Base-by-base conservation (phyloP, 2,797 vertebrate genomes). In the Streptopelia turtur region DNA sequence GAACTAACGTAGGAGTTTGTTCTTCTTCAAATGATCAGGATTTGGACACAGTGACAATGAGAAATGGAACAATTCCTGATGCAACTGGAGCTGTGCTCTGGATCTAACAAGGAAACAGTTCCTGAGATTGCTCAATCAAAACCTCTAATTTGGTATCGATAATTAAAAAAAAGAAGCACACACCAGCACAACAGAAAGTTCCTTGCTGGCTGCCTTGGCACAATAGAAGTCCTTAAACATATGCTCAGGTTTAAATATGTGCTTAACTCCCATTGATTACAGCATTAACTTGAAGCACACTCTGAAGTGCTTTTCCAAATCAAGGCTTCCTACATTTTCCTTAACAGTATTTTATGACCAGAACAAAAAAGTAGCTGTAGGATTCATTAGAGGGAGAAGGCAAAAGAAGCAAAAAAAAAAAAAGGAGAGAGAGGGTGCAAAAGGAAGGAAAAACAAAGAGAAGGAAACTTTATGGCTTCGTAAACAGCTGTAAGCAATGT, bases 401-500 rank as follows among this genome's bases (percentile, higher is more conserved):
- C 28, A 39, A 33, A 41, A 4, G 30, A 23, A 43, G 31, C 49
- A 3, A n/a, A 43, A 22, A 33, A 52, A 3, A 75, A 43, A 22
- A 33, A 52, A 3, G 69, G 1, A 76, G 16, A 52, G 35, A 75
- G 85, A 88, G 91, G 79, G 85, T 24, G 90, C 47, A 91, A 93
- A 95, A 94, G 92, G 94, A 96, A 93, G 92, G 83, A 95, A 95
- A 95, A 95, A 96, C 92, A 95, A 95, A 96, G 91, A 94, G 93
- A 65, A 96, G 94, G 95, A 96, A 97, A 94, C 93, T 96, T 96
- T 96, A 96, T 96, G 94, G 94, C 92, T 97, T 87, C 70, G 77
- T 94, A 97, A 97, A 97, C 96, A 97, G 97, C 97, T 98, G 96
- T 97, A 96, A 98, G 97, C 97, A 71, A 97, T 95, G 95, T 96